Conservation (phyloP, 2,113 vertebrate genomes). For the Pedetes capensis region DNA sequence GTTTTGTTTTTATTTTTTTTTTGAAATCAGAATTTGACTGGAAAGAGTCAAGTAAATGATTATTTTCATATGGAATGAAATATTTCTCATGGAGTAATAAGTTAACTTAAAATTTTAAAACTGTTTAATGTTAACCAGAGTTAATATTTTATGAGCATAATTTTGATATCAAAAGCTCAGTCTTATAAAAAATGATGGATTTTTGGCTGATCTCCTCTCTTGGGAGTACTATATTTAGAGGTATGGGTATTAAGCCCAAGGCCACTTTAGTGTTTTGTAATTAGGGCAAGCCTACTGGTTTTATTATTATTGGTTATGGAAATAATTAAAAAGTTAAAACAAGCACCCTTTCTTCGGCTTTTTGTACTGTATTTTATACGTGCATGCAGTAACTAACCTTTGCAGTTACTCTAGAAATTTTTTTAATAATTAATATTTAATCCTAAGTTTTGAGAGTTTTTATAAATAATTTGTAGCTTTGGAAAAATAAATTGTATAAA, state of each 20-base stretch:
- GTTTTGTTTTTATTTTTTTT: too few relatives aligned
- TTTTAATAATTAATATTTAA: neutral
- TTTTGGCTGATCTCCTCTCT: neutral
- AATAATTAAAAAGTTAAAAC: constrained; percentile 2
- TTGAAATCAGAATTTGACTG: neutral
- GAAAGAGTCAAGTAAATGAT: neutral
- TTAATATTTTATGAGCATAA: neutral
- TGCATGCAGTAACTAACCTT: neutral
- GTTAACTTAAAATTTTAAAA: neutral
- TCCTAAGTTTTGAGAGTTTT: constrained; percentile 4
- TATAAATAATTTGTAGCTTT: constrained; percentile 23
- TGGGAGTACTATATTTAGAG: neutral
- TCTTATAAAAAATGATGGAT: neutral
- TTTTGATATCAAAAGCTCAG: neutral
- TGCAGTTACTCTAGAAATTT: neutral
- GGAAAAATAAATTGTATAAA: constrained; percentile 16
- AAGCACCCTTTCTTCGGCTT: neutral
- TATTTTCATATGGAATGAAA: constrained; percentile 30
- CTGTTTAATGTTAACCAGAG: neutral
- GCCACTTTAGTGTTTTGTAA: constrained; percentile 6
- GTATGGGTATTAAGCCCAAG: neutral
- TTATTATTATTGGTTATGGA: neutral
- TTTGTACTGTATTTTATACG: constrained; percentile 11
- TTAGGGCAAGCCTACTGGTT: neutral
- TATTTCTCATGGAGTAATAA: constrained; percentile 31